Evolutionary conservation across 2,797 vertebrate genomes (phyloP).

Genomic region (Lithobates pipiens): DNA sequence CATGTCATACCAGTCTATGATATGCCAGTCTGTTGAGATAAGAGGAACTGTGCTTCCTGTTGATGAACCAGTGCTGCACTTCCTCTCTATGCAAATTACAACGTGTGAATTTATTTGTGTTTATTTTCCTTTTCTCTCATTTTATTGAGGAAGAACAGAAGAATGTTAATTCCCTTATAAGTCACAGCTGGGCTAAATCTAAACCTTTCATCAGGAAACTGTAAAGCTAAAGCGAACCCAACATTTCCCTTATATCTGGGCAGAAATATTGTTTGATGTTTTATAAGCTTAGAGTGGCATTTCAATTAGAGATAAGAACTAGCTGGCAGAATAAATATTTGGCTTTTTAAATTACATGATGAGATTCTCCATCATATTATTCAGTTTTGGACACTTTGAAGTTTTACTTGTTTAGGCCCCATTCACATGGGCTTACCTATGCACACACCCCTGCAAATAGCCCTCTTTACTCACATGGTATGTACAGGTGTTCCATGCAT

Average conservation of each 20-base stretch:
- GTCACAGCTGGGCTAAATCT: neutral
- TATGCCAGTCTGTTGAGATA: slow-evolving; percentile 1
- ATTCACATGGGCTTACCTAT: too few relatives aligned
- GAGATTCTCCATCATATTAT: too few relatives aligned
- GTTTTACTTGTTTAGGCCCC: too few relatives aligned
- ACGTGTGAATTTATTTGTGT: slow-evolving; percentile 1
- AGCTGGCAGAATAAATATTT: neutral
- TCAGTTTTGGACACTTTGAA: too few relatives aligned
- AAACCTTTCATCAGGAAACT: neutral
- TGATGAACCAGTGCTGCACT: neutral
- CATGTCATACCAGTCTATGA: slow-evolving; percentile 17
- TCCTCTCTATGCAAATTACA: neutral
- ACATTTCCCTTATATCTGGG: neutral
- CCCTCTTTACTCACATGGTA: too few relatives aligned
- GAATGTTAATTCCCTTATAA: neutral
- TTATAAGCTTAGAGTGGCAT: neutral
- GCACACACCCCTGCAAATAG: too few relatives aligned
- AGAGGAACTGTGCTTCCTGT: neutral
- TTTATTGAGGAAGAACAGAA: neutral
- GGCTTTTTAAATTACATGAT: too few relatives aligned
- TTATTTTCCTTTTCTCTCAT: neutral
- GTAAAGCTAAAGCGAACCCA: neutral
- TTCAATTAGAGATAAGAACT: neutral
- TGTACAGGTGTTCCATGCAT: too few relatives aligned
- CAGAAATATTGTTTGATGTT: neutral